phyloP scores from a whole-genome alignment of 2,888 invertebrate genomes.

The Invenusta paracnida region DNA sequence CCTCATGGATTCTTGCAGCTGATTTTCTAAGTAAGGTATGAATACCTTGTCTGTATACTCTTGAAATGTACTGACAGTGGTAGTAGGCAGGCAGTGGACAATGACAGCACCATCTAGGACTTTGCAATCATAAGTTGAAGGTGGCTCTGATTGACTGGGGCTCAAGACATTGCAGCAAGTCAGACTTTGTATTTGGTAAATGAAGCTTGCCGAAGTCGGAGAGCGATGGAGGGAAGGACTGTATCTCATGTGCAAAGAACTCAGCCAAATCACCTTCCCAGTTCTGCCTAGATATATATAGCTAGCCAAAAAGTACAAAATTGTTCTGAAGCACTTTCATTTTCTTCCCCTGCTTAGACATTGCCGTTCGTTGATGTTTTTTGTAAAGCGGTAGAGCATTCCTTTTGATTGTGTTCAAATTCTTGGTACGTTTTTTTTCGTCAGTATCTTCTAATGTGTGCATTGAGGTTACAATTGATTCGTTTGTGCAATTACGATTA shows the following conservation, averaged over 20 bases:
- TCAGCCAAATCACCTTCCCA: neutral
- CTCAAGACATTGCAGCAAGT: neutral
- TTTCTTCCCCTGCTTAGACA: too few relatives aligned
- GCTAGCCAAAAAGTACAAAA: too few relatives aligned
- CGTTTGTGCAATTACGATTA: too few relatives aligned
- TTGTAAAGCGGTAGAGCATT: too few relatives aligned
- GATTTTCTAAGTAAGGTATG: constrained; percentile 16
- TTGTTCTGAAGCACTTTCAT: too few relatives aligned
- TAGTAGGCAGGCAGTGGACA: neutral
- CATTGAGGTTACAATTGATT: too few relatives aligned
- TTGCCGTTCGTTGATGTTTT: too few relatives aligned
- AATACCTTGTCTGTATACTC: constrained; percentile 4
- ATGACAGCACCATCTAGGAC: constrained; percentile 11
- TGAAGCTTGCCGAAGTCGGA: constrained; percentile 12
- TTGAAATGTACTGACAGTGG: constrained; percentile 7
- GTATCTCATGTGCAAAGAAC: neutral
- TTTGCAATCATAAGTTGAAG: constrained; percentile 2
- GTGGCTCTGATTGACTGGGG: constrained; percentile 15
- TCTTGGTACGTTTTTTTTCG: too few relatives aligned
- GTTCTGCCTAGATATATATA: too few relatives aligned
- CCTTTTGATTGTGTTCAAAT: too few relatives aligned
- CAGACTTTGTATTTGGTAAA: constrained; percentile 17
- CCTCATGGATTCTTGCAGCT: constrained; percentile 2
- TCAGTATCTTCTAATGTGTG: too few relatives aligned
- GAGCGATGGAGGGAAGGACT: too few relatives aligned